Base-by-base conservation (phyloP, 2,888 invertebrate species). In the Apeira syringaria region DNA sequence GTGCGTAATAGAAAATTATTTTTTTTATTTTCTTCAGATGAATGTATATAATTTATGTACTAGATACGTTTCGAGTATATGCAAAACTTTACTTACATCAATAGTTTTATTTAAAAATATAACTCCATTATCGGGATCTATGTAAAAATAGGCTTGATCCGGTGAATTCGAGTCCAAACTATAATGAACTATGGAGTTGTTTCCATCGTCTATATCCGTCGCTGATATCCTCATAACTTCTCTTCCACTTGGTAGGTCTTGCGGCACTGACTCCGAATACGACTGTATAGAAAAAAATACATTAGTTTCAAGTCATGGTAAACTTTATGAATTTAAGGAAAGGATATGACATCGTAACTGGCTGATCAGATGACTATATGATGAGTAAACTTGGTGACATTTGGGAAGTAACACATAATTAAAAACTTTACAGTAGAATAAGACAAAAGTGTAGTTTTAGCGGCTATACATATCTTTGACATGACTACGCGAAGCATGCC, bases 201-300 rank as follows among this genome's bases (percentile, higher is more conserved):
- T 94, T 7, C 97, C 97, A 68, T 97, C 96, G 70, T 98, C 98
- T 56, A 96, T 94, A 78, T 97, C 98, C 17, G 97, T 97, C 8
- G 98, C 97, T 46, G 97, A 97, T 74, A 98, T 95, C 73, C 96
- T 92, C 95, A 97, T 96, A 50, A 97, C 96, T 72, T 95, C 94
- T 39, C 92, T 88, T 8, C 92, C 93, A 47, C 92, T 91, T 46
- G 91, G 89, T 60, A 94, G 91, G 81, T 97, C 97, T 90, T 95
- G 95, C 38, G 96, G 95, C 59, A 97, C 95, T 49, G 95, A 94
- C 80, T 96, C 96, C 68, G 87, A 85, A 75, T 90, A 90, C 33
- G 88, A 85, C 90, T 90, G 81, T 63, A 61, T 57, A 68, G 52
- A 64, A 47, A 68, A 61, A 57, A 50, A 49, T 6, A 41, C 41